Percentiles rank a stretch among this genome's conserved stretches.
Evolutionary conservation across 2,113 vertebrate genomes (phyloP).

Genomic region (Rhineura floridana): DNA sequence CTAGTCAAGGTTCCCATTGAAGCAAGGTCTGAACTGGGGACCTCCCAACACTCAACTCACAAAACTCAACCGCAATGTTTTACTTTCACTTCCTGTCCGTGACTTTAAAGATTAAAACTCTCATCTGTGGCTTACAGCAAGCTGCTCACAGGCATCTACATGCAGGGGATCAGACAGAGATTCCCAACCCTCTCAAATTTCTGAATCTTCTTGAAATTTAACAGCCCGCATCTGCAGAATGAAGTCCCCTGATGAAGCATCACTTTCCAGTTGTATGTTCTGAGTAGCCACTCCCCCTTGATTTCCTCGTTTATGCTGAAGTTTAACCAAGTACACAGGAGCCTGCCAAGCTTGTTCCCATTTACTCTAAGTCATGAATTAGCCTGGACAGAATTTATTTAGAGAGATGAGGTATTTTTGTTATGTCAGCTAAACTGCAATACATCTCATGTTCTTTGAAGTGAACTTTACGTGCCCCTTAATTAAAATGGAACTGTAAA

Average conservation of each 20-base stretch:
- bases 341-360: neutral
- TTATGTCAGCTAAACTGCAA: neutral
- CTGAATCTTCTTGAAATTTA: neutral
- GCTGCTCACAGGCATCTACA: neutral
- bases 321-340: neutral
- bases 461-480: neutral
- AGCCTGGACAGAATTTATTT: neutral
- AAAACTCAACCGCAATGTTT: neutral
- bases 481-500: neutral
- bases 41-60: neutral
- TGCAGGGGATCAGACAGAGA: neutral
- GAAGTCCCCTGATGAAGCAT: neutral
- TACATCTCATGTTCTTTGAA: neutral
- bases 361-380: neutral
- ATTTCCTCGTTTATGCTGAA: neutral
- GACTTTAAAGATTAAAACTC: neutral
- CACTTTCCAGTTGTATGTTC: neutral
- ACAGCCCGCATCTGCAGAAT: neutral
- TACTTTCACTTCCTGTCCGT: neutral
- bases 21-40: neutral
- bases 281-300: neutral
- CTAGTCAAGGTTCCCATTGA: neutral
- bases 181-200: neutral
- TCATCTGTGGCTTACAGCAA: neutral
- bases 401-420: neutral